Evolutionary conservation across 2,797 vertebrate species (phyloP).

Genomic region (Mycteria americana): DNA sequence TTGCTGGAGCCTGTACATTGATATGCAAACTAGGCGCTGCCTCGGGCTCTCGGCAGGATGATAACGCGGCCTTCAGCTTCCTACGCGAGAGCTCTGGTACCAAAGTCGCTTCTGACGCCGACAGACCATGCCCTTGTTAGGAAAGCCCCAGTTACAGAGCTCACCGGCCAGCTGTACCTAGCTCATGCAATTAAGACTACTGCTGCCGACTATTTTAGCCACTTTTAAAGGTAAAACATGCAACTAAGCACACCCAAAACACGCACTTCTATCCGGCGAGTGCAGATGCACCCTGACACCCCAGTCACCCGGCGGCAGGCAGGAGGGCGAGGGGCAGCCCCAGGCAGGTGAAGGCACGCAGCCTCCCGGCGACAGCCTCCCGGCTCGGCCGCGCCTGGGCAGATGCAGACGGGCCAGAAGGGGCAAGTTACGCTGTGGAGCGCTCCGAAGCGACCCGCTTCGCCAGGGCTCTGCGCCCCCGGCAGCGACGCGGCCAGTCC

Average conservation of each 20-base stretch:
- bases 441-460: not conserved
- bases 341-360: not conserved
- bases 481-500: not conserved
- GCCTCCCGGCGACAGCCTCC: not conserved
- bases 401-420: too few relatives aligned
- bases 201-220: not conserved
- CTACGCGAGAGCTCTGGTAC: accelerated
- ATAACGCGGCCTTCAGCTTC: not conserved
- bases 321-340: not conserved
- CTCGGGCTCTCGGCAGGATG: not conserved
- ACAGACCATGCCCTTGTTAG: accelerated
- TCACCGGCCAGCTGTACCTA: not conserved
- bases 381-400: not conserved
- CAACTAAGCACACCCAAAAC: accelerated
- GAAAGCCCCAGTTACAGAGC: accelerated
- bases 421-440: not conserved
- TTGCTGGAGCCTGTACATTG: not conserved
- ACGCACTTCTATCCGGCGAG: accelerated
- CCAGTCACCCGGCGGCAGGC: accelerated
- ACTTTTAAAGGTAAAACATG: accelerated
- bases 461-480: not conserved
- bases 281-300: accelerated
- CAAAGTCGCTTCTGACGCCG: not conserved
- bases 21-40: not conserved
- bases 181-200: accelerated